These are phyloP conservation scores for Acrossocheilus wenchowensis DNA, from an alignment of 2,797 vertebrate species.

Conservation along the genomic window DNA sequence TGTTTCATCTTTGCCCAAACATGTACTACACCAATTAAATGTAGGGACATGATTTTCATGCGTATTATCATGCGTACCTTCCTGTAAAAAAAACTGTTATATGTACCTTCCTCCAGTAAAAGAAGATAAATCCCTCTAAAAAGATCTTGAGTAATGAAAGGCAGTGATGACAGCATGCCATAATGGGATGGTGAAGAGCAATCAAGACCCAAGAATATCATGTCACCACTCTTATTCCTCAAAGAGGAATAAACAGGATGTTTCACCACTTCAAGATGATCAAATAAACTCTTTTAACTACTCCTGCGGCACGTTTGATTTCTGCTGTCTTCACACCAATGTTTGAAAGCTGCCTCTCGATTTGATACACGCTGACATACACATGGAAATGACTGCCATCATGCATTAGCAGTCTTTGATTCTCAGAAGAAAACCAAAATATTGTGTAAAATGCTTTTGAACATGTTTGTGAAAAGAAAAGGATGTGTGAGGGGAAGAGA, in stretches of 20 bases:
- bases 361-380: background rate
- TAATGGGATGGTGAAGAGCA: constrained; percentile 17
- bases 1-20: background rate
- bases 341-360: background rate
- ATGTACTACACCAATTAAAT: background rate
- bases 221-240: background rate
- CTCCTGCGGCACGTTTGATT: background rate
- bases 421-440: background rate
- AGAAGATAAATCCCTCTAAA: background rate
- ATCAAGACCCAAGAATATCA: constrained; percentile 7
- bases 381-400: background rate
- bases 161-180: background rate
- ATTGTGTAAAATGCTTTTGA: background rate
- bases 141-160: constrained; percentile 4
- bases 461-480: background rate
- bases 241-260: constrained; percentile 19
- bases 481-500: background rate
- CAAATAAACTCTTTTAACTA: constrained; percentile 25
- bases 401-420: background rate
- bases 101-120: background rate
- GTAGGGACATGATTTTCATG: background rate
- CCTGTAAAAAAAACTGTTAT: background rate
- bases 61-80: background rate
- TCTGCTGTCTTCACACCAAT: background rate
- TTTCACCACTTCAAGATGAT: constrained; percentile 10